Evolutionary conservation across 2,888 invertebrate species (phyloP).

Genomic region (Andricus quercusramuli): DNA sequence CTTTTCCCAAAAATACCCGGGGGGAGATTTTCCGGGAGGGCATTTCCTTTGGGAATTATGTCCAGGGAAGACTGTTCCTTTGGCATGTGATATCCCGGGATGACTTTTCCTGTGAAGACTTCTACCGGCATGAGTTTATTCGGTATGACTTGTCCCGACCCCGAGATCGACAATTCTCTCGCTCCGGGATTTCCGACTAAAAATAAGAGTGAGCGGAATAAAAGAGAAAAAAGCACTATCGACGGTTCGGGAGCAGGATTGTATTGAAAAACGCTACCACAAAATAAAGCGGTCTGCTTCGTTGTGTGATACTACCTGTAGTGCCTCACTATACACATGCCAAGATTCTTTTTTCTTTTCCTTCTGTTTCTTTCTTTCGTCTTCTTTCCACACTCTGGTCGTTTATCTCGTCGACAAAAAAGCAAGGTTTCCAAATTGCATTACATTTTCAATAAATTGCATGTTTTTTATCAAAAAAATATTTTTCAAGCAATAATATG

Average conservation of each 20-base stretch:
- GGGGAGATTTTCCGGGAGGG: too few species aligned
- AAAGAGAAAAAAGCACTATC: background rate
- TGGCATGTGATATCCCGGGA: too few species aligned
- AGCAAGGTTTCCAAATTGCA: background rate
- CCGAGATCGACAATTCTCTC: background rate
- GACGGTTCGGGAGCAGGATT: background rate
- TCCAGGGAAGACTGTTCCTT: too few species aligned
- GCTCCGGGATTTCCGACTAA: background rate
- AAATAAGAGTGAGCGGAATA: background rate
- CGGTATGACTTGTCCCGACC: too few species aligned
- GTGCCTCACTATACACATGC: background rate
- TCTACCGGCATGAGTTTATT: too few species aligned
- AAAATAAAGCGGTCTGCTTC: background rate
- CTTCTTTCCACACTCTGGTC: background rate
- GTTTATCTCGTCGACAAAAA: background rate
- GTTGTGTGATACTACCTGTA: background rate
- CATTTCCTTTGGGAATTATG: too few species aligned
- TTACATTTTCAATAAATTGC: too few species aligned
- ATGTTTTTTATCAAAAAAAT: too few species aligned
- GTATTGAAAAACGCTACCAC: background rate
- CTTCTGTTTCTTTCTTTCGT: too few species aligned
- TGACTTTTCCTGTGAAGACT: too few species aligned
- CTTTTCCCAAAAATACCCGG: too few species aligned
- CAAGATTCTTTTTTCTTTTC: background rate
- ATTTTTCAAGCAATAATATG: too few species aligned